Percentiles rank a stretch among this genome's conserved stretches.
Conservation (phyloP, 2,797 vertebrate species). For the Okamejei kenojei region DNA sequence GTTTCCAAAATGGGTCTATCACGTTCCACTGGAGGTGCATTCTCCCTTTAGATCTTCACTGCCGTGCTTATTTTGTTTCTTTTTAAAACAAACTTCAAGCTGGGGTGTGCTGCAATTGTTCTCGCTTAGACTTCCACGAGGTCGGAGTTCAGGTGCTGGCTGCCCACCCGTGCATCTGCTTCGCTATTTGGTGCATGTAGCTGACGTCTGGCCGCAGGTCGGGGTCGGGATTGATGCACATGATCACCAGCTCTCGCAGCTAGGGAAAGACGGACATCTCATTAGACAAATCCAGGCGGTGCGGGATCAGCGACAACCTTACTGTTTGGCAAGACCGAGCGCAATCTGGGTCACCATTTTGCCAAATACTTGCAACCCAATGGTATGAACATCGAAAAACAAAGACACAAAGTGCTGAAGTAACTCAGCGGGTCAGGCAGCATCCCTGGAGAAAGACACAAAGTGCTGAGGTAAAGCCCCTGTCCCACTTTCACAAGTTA, state of each 20-base stretch:
- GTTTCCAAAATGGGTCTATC: constrained; percentile 41
- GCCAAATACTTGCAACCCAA: too few species aligned
- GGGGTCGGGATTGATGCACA: constrained; percentile 83
- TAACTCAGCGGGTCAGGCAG: too few species aligned
- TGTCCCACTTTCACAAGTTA: too few species aligned
- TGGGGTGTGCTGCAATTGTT: constrained; percentile 52
- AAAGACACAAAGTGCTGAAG: too few species aligned
- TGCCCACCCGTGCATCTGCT: constrained; percentile 83
- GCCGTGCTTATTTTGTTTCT: constrained; percentile 48
- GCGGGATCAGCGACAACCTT: too few species aligned
- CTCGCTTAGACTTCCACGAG: accelerated
- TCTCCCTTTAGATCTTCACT: constrained; percentile 46
- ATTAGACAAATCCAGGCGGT: background rate
- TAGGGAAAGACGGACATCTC: constrained; percentile 47
- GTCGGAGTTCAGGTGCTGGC: constrained; percentile 68
- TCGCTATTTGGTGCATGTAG: constrained; percentile 79
- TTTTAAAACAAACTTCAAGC: constrained; percentile 55
- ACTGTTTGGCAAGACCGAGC: too few species aligned
- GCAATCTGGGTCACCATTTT: too few species aligned
- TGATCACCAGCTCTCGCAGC: constrained; percentile 81
- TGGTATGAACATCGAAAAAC: too few species aligned
- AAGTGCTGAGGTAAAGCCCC: too few species aligned
- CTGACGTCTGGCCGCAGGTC: constrained; percentile 77
- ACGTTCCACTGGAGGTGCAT: constrained; percentile 48
- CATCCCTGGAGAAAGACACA: too few species aligned